Evolutionary conservation across 2,888 invertebrate species (phyloP).

Genomic region (Nasonia oneida): DNA sequence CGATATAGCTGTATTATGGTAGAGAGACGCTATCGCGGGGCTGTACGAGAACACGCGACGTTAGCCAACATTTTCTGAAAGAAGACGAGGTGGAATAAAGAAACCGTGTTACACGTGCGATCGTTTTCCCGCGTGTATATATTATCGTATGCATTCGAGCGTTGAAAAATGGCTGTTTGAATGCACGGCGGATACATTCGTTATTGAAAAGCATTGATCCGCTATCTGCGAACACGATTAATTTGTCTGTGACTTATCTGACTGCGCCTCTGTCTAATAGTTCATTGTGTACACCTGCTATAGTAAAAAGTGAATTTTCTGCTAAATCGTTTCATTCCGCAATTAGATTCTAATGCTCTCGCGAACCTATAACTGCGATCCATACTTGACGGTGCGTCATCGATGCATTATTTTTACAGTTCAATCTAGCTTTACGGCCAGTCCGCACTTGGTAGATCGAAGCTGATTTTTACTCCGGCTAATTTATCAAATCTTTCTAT

Average conservation of each 20-base stretch:
- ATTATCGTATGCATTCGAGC: background rate
- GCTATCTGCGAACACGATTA: background rate
- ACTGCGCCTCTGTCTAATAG: background rate
- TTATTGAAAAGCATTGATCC: background rate
- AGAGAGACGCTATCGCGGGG: conserved; percentile 29
- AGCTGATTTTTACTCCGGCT: background rate
- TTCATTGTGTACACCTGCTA: background rate
- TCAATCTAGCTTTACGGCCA: background rate
- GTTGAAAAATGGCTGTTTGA: background rate
- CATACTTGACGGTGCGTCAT: background rate
- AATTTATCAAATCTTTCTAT: conserved; percentile 23
- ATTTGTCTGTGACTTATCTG: conserved; percentile 7
- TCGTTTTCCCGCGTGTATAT: background rate
- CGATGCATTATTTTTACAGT: background rate
- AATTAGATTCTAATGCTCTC: background rate
- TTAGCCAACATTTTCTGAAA: conserved; percentile 17
- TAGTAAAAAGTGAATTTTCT: background rate
- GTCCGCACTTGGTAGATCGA: background rate
- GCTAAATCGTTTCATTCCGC: background rate
- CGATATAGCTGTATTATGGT: background rate
- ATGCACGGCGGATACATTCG: background rate
- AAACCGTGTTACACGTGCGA: background rate
- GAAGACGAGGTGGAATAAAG: background rate
- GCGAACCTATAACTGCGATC: background rate
- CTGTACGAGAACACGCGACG: conserved; percentile 31